A percentile compares a stretch with the other conserved stretches of the same genome.
phyloP scores from a whole-genome alignment of 2,113 vertebrate species.

The Lanius ludovicianus region DNA sequence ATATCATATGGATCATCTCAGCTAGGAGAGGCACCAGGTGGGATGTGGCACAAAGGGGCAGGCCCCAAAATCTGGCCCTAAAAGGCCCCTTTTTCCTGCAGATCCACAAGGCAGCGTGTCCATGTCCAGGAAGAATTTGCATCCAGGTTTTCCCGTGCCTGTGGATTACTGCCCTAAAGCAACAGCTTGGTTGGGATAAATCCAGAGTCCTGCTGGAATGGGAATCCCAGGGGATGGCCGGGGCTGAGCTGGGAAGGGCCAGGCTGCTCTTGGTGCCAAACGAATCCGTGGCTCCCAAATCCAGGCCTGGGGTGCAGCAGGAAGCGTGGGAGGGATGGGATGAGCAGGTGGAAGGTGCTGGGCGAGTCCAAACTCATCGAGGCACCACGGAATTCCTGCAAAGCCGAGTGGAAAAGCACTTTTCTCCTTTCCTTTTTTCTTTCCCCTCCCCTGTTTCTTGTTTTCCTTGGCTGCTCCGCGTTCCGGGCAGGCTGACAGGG shows the following conservation, averaged over 20 bases:
- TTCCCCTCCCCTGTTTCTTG: background rate
- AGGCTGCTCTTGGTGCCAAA: background rate
- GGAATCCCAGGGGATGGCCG: background rate
- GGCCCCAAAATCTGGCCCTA: background rate
- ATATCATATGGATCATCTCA: background rate
- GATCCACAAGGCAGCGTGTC: background rate
- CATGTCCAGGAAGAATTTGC: rapidly evolving
- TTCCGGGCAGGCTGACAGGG: background rate
- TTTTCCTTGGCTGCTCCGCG: background rate
- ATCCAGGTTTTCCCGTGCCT: background rate
- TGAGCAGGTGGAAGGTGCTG: background rate
- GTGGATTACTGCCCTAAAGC: background rate
- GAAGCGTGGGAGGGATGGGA: background rate
- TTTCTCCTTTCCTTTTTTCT: background rate
- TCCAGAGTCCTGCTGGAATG: background rate
- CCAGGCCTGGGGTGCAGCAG: rapidly evolving
- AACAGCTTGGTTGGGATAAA: background rate
- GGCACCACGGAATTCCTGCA: background rate
- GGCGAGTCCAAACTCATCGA: background rate
- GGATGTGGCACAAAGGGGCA: background rate
- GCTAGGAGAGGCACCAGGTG: background rate
- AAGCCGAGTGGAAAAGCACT: background rate
- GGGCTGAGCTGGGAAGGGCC: background rate
- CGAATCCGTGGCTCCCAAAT: background rate
- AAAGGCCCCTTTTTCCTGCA: background rate